These are phyloP conservation scores for Drosophila sordidula DNA, from an alignment of 2,888 invertebrate genomes.

Conservation along the genomic window DNA sequence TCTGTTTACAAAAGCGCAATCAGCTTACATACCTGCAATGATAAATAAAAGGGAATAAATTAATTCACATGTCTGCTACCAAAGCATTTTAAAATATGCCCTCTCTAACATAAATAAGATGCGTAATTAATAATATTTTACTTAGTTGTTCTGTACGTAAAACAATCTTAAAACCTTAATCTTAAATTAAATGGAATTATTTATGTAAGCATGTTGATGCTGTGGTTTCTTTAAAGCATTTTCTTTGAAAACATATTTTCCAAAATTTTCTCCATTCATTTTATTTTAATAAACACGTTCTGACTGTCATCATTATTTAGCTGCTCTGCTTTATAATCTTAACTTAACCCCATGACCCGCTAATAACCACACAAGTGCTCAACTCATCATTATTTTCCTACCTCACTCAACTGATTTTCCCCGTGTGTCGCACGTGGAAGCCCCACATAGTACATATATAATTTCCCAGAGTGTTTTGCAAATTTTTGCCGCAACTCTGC, in stretches of 20 bases:
- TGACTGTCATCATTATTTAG: background rate
- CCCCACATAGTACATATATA: slow-evolving; percentile 20
- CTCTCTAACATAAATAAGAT: no score
- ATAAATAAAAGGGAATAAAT: slow-evolving; percentile 5
- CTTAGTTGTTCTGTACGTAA: no score
- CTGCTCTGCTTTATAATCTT: slow-evolving; percentile 40
- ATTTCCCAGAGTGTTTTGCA: slow-evolving; percentile 28
- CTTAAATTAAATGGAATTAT: no score
- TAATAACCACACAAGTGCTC: slow-evolving; percentile 47
- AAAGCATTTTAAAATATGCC: no score
- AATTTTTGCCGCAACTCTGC: slow-evolving; percentile 32
- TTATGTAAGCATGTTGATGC: no score
- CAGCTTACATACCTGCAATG: slow-evolving; percentile 49
- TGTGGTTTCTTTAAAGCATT: background rate
- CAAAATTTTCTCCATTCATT: no score
- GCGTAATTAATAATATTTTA: no score
- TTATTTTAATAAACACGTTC: background rate
- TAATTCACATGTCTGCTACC: background rate
- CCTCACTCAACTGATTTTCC: slow-evolving; percentile 42
- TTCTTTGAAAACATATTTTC: background rate
- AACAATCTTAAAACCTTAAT: no score
- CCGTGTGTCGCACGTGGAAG: slow-evolving; percentile 17
- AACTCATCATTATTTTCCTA: slow-evolving; percentile 12
- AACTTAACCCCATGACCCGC: slow-evolving; percentile 69
- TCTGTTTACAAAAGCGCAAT: background rate